Percentiles rank a stretch among this genome's conserved stretches.
Conservation (phyloP, 2,888 invertebrate species). For the Rotaria macrura region DNA sequence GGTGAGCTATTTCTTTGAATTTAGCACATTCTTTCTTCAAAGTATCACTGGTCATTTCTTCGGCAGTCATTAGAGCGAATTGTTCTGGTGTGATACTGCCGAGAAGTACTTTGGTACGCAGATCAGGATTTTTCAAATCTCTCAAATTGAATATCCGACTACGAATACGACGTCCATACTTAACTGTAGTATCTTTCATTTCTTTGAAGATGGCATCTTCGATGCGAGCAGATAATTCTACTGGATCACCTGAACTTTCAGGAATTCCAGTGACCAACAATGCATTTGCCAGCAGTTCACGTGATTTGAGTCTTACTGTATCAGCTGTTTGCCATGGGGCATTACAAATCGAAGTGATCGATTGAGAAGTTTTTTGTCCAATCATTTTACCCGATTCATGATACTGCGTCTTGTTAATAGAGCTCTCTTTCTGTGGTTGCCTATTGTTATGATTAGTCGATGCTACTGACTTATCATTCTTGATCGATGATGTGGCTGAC, state of each 20-base stretch:
- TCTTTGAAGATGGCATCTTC: constrained; percentile 63
- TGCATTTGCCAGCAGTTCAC: neutral
- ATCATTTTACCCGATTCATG: too few species aligned
- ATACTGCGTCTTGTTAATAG: too few species aligned
- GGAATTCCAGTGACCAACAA: neutral
- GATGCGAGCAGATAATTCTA: constrained; percentile 36
- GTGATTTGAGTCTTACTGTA: neutral
- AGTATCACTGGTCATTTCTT: constrained; percentile 94
- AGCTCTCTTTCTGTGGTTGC: too few species aligned
- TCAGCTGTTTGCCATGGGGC: neutral
- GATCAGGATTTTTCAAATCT: constrained; percentile 82
- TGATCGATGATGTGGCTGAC: too few species aligned
- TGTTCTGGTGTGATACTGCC: constrained; percentile 71
- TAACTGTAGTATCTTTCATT: constrained; percentile 83
- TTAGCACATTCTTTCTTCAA: constrained; percentile 83
- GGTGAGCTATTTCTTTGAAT: constrained; percentile 90
- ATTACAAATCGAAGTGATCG: neutral
- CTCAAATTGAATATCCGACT: constrained; percentile 92
- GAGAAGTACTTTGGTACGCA: constrained; percentile 78
- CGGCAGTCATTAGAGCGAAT: constrained; percentile 85
- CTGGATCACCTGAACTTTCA: neutral
- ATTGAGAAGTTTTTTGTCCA: neutral
- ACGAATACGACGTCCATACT: constrained; percentile 86
- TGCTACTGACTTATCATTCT: too few species aligned
- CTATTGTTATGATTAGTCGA: too few species aligned